A percentile compares a stretch with the other conserved stretches of the same genome.
These are phyloP conservation scores for Eupithecia exiguata DNA, from an alignment of 2,888 invertebrate genomes.

Conservation along the genomic window DNA sequence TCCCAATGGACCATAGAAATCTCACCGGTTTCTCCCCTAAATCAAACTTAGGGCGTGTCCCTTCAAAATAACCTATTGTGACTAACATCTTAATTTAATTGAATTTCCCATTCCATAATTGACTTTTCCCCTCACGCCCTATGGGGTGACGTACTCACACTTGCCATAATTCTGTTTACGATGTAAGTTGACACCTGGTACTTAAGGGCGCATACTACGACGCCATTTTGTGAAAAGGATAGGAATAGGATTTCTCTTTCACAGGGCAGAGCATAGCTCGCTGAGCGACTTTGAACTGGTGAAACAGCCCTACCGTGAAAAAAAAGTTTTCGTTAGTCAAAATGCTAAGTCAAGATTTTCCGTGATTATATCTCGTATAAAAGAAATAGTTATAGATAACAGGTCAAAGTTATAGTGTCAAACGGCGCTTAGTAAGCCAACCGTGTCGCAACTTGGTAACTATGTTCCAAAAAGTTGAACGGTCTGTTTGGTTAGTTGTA, in stretches of 20 bases:
- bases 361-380: not conserved
- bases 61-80: conserved; percentile 44
- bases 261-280: too few species aligned
- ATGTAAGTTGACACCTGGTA: conserved; percentile 23
- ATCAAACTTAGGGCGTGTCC: conserved; percentile 31
- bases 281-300: too few species aligned
- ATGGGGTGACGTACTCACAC: conserved; percentile 14
- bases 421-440: conserved; percentile 45
- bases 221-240: too few species aligned
- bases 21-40: conserved; percentile 23
- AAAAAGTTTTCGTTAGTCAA: too few species aligned
- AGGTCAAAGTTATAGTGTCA: conserved; percentile 25
- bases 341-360: not conserved
- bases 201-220: too few species aligned
- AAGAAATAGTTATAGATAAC: conserved; percentile 14
- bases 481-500: conserved; percentile 33
- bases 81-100: conserved; percentile 66
- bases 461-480: conserved; percentile 50
- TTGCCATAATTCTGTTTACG: conserved; percentile 18
- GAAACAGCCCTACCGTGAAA: too few species aligned
- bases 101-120: conserved; percentile 67
- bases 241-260: too few species aligned
- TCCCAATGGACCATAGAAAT: not conserved
- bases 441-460: conserved; percentile 47
- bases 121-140: conserved; percentile 56